Percentiles rank a stretch among this genome's conserved stretches.
Conservation (phyloP, 2,797 vertebrate species). For the Eremophila alpestris region DNA sequence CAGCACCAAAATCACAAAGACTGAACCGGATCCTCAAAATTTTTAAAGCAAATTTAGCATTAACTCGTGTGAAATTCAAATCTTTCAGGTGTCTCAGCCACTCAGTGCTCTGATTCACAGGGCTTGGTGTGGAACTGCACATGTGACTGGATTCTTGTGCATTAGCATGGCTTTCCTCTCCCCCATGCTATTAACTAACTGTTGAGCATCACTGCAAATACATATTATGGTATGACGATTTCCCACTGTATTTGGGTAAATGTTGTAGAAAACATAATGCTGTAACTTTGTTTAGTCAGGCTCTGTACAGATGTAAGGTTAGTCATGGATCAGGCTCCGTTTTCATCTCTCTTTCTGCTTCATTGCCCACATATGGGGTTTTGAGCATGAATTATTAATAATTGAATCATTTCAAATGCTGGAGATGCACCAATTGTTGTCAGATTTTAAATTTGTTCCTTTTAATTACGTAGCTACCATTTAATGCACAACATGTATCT, state of each 20-base stretch:
- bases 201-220: slow-evolving; percentile 46
- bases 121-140: not conserved
- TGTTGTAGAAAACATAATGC: slow-evolving; percentile 52
- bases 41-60: not conserved
- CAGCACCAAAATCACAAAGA: not conserved
- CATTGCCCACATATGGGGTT: slow-evolving; percentile 82
- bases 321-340: slow-evolving; percentile 74
- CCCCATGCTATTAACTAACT: slow-evolving; percentile 23
- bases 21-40: not conserved
- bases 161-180: not conserved
- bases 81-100: not conserved
- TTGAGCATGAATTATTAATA: slow-evolving; percentile 86
- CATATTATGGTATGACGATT: slow-evolving; percentile 52
- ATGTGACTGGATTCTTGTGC: not conserved
- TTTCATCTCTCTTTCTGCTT: slow-evolving; percentile 77
- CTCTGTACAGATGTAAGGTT: slow-evolving; percentile 73
- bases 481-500: slow-evolving; percentile 69
- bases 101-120: not conserved
- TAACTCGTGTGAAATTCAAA: not conserved
- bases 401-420: slow-evolving; percentile 87
- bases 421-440: slow-evolving; percentile 86
- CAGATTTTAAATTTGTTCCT: slow-evolving; percentile 90
- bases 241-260: slow-evolving; percentile 62
- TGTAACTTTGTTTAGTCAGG: slow-evolving; percentile 53
- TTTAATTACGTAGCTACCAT: slow-evolving; percentile 85